Evolutionary conservation across 2,888 invertebrate genomes (phyloP).

Genomic region (Eupsilia transversa): DNA sequence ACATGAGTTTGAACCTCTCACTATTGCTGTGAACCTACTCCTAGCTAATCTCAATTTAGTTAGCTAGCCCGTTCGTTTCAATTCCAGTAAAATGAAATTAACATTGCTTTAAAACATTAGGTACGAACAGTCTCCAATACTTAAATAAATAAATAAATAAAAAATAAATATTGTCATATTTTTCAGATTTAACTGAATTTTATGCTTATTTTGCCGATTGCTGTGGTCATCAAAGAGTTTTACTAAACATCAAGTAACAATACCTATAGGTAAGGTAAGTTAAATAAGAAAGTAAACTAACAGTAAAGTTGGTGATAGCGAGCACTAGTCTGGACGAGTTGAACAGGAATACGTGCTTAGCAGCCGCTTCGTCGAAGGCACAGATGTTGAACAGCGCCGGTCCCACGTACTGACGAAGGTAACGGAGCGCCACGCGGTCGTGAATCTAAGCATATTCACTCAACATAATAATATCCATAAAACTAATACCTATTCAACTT

Average conservation of each 20-base stretch:
- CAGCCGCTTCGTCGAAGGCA: slow-evolving; percentile 65
- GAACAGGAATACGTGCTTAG: slow-evolving; percentile 78
- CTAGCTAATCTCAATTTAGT: background rate
- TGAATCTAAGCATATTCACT: slow-evolving; percentile 71
- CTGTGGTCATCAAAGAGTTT: background rate
- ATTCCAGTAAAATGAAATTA: background rate
- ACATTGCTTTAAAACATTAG: background rate
- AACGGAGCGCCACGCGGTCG: slow-evolving; percentile 78
- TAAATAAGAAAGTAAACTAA: slow-evolving; percentile 59
- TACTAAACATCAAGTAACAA: background rate
- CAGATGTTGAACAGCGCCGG: slow-evolving; percentile 81
- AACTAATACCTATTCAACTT: background rate
- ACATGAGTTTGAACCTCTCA: background rate
- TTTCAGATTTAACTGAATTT: background rate
- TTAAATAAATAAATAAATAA: too few relatives aligned
- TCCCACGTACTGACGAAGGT: slow-evolving; percentile 78
- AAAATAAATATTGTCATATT: too few relatives aligned
- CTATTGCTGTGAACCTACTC: background rate
- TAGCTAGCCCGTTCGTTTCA: background rate
- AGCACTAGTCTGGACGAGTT: slow-evolving; percentile 84
- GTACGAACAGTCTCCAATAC: background rate
- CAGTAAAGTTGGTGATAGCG: slow-evolving; percentile 82
- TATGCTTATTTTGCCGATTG: background rate
- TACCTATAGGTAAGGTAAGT: too few relatives aligned
- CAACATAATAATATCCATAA: background rate